Percentiles rank a stretch among this genome's conserved stretches.
These are phyloP conservation scores for Phortica magna DNA, from an alignment of 2,888 invertebrate genomes.

Conservation along the genomic window DNA sequence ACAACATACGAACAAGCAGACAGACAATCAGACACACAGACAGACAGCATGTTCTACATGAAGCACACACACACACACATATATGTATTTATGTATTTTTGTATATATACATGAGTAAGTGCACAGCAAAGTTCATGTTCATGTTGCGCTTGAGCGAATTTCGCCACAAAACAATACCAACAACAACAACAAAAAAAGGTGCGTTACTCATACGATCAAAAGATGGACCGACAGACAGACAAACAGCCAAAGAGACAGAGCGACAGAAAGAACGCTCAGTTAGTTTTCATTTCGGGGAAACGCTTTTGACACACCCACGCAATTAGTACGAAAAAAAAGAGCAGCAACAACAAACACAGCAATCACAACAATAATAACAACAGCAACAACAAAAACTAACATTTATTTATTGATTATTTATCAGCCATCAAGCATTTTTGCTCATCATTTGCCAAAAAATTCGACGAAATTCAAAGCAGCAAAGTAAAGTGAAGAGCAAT, in stretches of 20 bases:
- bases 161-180: not conserved
- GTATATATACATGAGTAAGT: slow-evolving; percentile 22
- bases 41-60: too few species aligned
- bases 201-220: slow-evolving; percentile 25
- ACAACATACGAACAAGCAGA: not conserved
- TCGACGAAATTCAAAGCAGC: too few species aligned
- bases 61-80: not conserved
- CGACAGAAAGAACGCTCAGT: not conserved
- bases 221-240: not conserved
- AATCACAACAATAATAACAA: slow-evolving; percentile 7
- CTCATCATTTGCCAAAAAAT: slow-evolving; percentile 48
- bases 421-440: slow-evolving; percentile 31
- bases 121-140: slow-evolving; percentile 11
- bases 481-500: too few species aligned
- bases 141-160: slow-evolving; percentile 22
- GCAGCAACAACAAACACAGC: not conserved
- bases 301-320: slow-evolving; percentile 23
- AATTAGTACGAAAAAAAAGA: slow-evolving; percentile 12
- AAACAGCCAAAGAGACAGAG: not conserved
- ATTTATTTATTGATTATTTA: not conserved
- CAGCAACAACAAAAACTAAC: slow-evolving; percentile 4
- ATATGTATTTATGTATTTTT: not conserved
- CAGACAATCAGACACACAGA: not conserved
- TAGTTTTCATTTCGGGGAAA: slow-evolving; percentile 12
- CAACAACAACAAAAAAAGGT: slow-evolving; percentile 2